Base-by-base conservation (phyloP, 2,113 vertebrate species). In the Sarotherodon lohbergeri region DNA sequence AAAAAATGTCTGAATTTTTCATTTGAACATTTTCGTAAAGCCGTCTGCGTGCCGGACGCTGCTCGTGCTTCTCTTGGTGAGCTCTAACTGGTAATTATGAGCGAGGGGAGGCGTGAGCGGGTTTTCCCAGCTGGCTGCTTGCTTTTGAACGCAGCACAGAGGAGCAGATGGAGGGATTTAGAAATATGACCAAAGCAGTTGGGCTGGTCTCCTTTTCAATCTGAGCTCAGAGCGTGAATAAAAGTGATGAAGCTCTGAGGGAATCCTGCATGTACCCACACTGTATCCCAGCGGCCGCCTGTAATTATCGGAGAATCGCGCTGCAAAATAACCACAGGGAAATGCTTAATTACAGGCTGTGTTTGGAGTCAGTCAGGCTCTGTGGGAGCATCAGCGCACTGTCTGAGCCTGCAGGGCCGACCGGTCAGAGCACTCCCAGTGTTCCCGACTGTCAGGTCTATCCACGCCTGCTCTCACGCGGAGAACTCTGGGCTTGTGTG, bases 91-190 rank as follows among this genome's bases (percentile, higher is more conserved):
- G 81, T 88, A 86, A 88, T 88, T 88, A 88, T n/a, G 19, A 85
- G 13, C 1, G 52, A 63, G 34, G 54, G 48, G 50, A n/a, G 82
- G 68, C 6, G 10, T 19, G 57, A 57, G 7, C 2, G 68, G 91
- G 57, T 17, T 87, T 92, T 86, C 81, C 91, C 84, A 80, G 76
- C 56, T 46, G 80, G 29, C 36, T 46, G 59, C 32, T 61, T 78
- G 54, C 66, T 81, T 76, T 81, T 48, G 66, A 56, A 50, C 0
- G 17, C n/a, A 39, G 32, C 66, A 19, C 9, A n/a, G 24, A 83
- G 27, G 9, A 4, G 13, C 13, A 2, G 24, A 27, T 4, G n/a
- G 24, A 6, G 17, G 27, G 41, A 27, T 52, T 59, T 27, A 14
- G 61, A 16, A 76, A 34, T 32, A 11, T 5, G 13, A 57, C 7